Percentiles rank a stretch among this genome's conserved stretches.
These are phyloP conservation scores for Coregonus sp. DNA, from an alignment of 2,797 vertebrate genomes.

Conservation along the genomic window DNA sequence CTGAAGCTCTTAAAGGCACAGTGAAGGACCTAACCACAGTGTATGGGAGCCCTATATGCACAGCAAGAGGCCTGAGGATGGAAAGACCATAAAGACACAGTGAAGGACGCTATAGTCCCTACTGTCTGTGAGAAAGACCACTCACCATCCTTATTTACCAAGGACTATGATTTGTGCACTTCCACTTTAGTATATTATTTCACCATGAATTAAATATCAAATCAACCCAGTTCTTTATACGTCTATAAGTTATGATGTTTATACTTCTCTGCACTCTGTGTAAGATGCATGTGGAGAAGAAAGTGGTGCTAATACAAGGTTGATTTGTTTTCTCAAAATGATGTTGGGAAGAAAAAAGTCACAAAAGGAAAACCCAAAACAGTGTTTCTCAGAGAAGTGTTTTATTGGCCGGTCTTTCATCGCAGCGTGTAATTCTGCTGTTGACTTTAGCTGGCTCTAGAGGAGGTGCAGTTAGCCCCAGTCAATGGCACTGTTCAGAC, in stretches of 20 bases:
- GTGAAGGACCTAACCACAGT: background rate
- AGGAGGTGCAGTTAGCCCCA: constrained; percentile 55
- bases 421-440: constrained; percentile 71
- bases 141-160: background rate
- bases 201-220: background rate
- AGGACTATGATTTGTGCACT: background rate
- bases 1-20: background rate
- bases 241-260: constrained; percentile 27
- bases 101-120: background rate
- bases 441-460: constrained; percentile 72
- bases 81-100: background rate
- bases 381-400: constrained; percentile 51
- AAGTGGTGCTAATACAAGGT: constrained; percentile 34
- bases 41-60: constrained; percentile 3
- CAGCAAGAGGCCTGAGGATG: constrained; percentile 1
- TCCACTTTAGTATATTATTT: background rate
- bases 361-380: constrained; percentile 41
- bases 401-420: constrained; percentile 68
- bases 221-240: background rate
- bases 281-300: constrained; percentile 36
- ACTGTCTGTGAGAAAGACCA: background rate
- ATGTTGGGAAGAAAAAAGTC: constrained; percentile 45
- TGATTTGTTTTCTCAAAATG: background rate
- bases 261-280: constrained; percentile 37
- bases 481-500: constrained; percentile 73